Base-by-base conservation (phyloP, 2,113 vertebrate genomes). In the Coptodon rendalli region DNA sequence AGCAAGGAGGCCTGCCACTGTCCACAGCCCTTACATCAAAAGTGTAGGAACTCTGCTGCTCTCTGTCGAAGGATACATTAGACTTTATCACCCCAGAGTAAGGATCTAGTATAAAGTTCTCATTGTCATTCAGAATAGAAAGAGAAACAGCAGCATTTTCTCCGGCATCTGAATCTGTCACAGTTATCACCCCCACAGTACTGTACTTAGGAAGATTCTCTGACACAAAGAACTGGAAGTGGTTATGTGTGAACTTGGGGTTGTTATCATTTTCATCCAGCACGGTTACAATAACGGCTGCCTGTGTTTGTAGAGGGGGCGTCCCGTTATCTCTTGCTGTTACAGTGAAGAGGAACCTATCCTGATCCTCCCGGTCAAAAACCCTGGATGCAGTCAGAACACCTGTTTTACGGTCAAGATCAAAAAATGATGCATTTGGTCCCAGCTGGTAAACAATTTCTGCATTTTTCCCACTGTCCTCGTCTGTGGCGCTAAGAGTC, bases 371-470 rank as follows among this genome's bases (percentile, higher is more conserved):
- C 83, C 99, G 96, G 95, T 99, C 98, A 92, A 99, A 99, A 89
- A 99, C 98, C 91, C 98, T 96, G 43, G 99, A 99, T 73, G 98
- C 98, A 38, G 98, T 99, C 96, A 99, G 94, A 93, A 99, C 97
- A 91, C 99, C 99, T 0, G 99, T 99, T 96, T 98, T 99, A 54
- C 98, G 97, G 95, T 99, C 98, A 90, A 99, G 96, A 96, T 99
- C 98, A 12, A 99, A 99, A 96, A 99, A 99, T 3, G 98, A 99
- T 78, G 99, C 98, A 85, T 99, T 99, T 13, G 99, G 98, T 88
- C 98, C 99, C 85, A 99, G 97, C 96, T 99, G 98, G 96, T 99
- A 99, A 89, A 99, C 98, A 83, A 99, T 99, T 95, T 99, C 99
- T 56, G 98, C 97, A 52, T 99, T 99, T 95, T 98, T 98, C 87